A percentile compares a stretch with the other conserved stretches of the same genome.
phyloP scores from a whole-genome alignment of 1,140 invertebrate genomes.

The Lepidostoma basale region DNA sequence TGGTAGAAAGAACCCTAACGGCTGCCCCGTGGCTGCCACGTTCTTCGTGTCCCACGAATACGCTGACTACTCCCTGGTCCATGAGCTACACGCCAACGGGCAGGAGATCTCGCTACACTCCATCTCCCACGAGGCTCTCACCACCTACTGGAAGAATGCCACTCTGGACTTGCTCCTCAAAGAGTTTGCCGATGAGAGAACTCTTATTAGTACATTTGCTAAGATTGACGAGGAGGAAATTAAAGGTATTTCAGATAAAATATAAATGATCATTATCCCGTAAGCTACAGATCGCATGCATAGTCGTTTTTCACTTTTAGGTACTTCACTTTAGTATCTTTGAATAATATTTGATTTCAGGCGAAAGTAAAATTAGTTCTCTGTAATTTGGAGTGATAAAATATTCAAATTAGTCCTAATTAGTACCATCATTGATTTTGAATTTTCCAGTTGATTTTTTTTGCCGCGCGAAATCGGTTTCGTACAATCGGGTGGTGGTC shows the following conservation, averaged over 20 bases:
- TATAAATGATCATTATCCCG: not conserved
- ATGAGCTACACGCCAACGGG: slow-evolving; percentile 67
- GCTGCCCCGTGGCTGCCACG: slow-evolving; percentile 66
- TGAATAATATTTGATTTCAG: slow-evolving; percentile 13
- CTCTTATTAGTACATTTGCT: slow-evolving; percentile 62
- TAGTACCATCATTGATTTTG: too few relatives aligned
- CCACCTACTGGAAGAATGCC: slow-evolving; percentile 61
- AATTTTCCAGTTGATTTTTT: too few relatives aligned
- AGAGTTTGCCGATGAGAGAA: slow-evolving; percentile 66
- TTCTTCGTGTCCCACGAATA: slow-evolving; percentile 74
- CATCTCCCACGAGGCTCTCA: slow-evolving; percentile 59
- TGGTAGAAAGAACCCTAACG: slow-evolving; percentile 66
- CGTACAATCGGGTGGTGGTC: too few relatives aligned
- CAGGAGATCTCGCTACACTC: slow-evolving; percentile 75
- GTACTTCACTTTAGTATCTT: not conserved
- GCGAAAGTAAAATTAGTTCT: too few relatives aligned
- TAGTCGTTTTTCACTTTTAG: not conserved
- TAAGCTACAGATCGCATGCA: not conserved
- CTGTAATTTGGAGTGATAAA: too few relatives aligned
- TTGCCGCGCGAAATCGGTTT: too few relatives aligned
- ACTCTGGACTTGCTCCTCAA: slow-evolving; percentile 54
- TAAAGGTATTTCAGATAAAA: not conserved
- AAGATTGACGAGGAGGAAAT: slow-evolving; percentile 56
- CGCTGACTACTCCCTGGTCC: slow-evolving; percentile 69
- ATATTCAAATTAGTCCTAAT: too few relatives aligned